Percentiles rank a stretch among this genome's conserved stretches.
Evolutionary conservation across 2,113 vertebrate genomes (phyloP).

Genomic region (Cebus imitator): DNA sequence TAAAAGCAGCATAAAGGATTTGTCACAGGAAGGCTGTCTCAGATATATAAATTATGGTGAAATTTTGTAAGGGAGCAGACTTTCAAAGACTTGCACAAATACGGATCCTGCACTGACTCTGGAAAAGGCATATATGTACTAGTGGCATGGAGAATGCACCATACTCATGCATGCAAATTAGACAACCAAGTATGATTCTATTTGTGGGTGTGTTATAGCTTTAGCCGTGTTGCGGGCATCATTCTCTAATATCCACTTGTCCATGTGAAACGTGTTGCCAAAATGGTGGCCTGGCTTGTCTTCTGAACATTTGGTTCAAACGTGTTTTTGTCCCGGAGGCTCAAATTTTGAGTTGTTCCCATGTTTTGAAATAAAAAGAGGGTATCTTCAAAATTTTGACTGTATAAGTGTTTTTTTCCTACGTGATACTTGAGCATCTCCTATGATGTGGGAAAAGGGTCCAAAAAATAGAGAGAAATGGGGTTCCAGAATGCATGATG

Average conservation of each 20-base stretch:
- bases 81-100: slow-evolving; percentile 58
- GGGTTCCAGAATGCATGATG: not conserved
- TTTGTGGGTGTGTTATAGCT: slow-evolving; percentile 57
- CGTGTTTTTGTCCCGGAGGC: slow-evolving; percentile 48
- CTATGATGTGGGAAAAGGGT: not conserved
- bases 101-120: slow-evolving; percentile 57
- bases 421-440: not conserved
- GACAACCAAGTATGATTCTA: slow-evolving; percentile 52
- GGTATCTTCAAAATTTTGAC: slow-evolving; percentile 40
- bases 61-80: slow-evolving; percentile 18
- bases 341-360: slow-evolving; percentile 67
- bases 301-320: slow-evolving; percentile 63
- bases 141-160: slow-evolving; percentile 51
- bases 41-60: slow-evolving; percentile 56
- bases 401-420: not conserved
- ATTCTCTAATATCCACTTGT: slow-evolving; percentile 38
- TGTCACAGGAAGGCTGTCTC: slow-evolving; percentile 18
- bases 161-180: slow-evolving; percentile 67
- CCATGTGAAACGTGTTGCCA: slow-evolving; percentile 40
- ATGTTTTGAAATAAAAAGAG: slow-evolving; percentile 76
- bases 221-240: not conserved
- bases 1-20: slow-evolving; percentile 23
- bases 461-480: not conserved
- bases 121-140: slow-evolving; percentile 57
- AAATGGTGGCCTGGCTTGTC: slow-evolving; percentile 43